Conservation (phyloP, 2,113 vertebrate species). For the Pagrus major region DNA sequence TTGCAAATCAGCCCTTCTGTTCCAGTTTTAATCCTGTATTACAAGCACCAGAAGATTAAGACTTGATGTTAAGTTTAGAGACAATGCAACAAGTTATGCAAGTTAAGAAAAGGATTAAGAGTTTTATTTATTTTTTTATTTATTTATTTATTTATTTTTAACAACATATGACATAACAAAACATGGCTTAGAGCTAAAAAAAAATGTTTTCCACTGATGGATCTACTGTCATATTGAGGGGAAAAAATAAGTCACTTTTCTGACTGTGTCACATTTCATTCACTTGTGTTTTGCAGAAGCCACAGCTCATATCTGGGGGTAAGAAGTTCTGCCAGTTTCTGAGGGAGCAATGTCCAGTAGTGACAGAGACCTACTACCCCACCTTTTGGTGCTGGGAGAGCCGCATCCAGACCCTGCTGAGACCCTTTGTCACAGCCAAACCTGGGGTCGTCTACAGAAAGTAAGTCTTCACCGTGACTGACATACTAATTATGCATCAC, state of each 20-base stretch:
- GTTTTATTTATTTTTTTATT: no score
- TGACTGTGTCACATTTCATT: background rate
- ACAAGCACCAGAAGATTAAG: background rate
- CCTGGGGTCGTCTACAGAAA: slow-evolving; percentile 94
- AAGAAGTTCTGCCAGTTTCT: slow-evolving; percentile 94
- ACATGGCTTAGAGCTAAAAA: background rate
- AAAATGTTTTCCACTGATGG: background rate
- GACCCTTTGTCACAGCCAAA: slow-evolving; percentile 95
- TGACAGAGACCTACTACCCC: slow-evolving; percentile 97
- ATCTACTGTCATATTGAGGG: background rate
- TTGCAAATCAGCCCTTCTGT: background rate
- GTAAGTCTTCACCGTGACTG: slow-evolving; percentile 82
- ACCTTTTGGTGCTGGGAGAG: slow-evolving; percentile 99
- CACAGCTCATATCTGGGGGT: slow-evolving; percentile 92
- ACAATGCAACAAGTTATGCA: background rate
- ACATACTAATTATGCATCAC: background rate
- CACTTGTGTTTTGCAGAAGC: slow-evolving; percentile 87
- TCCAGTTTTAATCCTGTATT: background rate
- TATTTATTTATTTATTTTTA: background rate
- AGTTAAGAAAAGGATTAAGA: background rate
- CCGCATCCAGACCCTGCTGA: slow-evolving; percentile 93
- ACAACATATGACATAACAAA: background rate
- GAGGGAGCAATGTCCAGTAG: slow-evolving; percentile 92
- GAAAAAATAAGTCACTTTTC: background rate
- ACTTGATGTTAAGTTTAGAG: background rate